Evolutionary conservation across 2,888 invertebrate genomes (phyloP), one percentile per base, ranked within the genome.

Genomic region (Caenorhabditis sp.): DNA sequence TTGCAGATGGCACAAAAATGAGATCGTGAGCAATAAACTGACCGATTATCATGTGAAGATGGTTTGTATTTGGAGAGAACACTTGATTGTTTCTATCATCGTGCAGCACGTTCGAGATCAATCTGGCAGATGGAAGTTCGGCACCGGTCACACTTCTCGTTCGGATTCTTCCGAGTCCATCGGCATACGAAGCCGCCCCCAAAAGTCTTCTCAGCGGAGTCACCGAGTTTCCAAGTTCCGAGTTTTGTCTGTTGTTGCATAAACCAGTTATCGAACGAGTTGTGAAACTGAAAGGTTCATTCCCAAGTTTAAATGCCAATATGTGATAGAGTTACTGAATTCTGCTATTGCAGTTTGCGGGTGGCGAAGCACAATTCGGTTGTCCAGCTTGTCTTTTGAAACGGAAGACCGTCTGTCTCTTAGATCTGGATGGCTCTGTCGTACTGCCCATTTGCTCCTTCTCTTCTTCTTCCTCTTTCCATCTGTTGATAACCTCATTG

Each of bases 1-100:
- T 76, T 1, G 87, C 80, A 4, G 96, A 96, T 1, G 96, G 97
- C 0, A 97, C 96, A 94, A 96, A 95, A 0, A 97, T 96, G 37
- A 97, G 93, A 92, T 97, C 97, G 93, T 97, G 97, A 92, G 97
- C 97, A 15, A 97, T 92, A 90, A 97, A 95, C 92, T 97, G 97
- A 0, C 96, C 97, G 90, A 95, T 97, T 93, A 97, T 97, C 97
- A 97, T 97, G 62, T 95, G 81, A 18, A 89, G 72, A 72, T 89
- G 88, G 40, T 85, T 85, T 11, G 50, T 64, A 13, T 44, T 56
- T 50, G 83, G 70, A 11, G 76, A 76, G 61, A 65, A 81, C 3
- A 67, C 53, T 18, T 62, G 69, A n/a, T 56, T 78, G 20, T 56
- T 40, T 37, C 67, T 61, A 22, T 84, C 82, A 26, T 79, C 77